Base-by-base conservation (phyloP, 2,888 invertebrate genomes). In the Omphaloscelis lunosa region DNA sequence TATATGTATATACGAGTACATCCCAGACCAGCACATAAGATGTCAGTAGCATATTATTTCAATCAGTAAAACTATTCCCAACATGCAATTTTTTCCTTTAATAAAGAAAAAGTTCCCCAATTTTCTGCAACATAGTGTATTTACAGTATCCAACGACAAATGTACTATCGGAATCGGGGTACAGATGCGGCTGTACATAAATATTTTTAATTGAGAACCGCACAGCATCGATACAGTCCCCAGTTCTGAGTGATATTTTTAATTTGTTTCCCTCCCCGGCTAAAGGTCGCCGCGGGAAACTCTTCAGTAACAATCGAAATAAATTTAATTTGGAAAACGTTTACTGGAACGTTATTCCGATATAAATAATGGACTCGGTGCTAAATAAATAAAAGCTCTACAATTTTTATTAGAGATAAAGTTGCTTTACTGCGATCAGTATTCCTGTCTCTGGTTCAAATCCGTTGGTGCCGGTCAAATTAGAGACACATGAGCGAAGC, bases 231-330 rank as follows among this genome's bases (percentile, higher is more conserved):
- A n/a, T n/a, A 65, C 5, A 17, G 41, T 27, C 29, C 41, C 53
- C 48, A 63, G 29, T 34, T n/a, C 45, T 27, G n/a, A 78, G 69
- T 56, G 15, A 83, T 83, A 69, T 83, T 83, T 80, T 80, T 84
- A 70, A 80, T 84, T 79, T 66, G 66, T 84, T 83, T 56, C n/a
- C 17, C 62, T n/a, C n/a, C 53, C 67, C 63, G 51, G 34, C 12
- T 34, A 65, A 51, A 59, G 63, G 48, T 65, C 45, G 56, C 56
- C 27, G 51, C 62, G 23, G 27, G 53, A 34, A 56, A 84, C 53
- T 56, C 59, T 76, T 65, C 65, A 41, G 34, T 63, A 77, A 78
- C 78, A 79, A 78, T 83, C 68, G 20, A 70, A 83, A 78, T 65
- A 65, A 69, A 83, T 83, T 65, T 61, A 65, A 83, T 61, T 69